Conservation (phyloP, 2,888 invertebrate species). For the Sinelater perroti region DNA sequence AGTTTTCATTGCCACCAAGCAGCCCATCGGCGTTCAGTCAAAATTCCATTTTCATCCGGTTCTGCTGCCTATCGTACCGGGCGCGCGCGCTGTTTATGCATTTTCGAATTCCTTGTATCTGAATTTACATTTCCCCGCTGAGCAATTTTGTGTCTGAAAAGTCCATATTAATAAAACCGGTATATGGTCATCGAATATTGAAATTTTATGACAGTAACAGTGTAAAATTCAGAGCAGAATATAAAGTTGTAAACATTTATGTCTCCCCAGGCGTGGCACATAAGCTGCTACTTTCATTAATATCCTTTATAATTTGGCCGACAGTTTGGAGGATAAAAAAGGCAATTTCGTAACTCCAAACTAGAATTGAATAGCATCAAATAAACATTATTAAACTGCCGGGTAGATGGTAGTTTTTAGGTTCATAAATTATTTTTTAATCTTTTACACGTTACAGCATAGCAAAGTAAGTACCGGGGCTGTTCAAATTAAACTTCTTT, state of each 20-base stretch:
- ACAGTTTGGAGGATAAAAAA: constrained; percentile 33
- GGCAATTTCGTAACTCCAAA: no score
- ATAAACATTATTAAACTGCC: no score
- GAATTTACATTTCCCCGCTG: constrained; percentile 43
- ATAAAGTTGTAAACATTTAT: constrained; percentile 41
- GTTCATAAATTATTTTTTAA: no score
- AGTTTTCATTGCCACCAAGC: no score
- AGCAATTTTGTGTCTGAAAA: constrained; percentile 43
- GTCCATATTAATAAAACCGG: constrained; percentile 46
- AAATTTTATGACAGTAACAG: constrained; percentile 52
- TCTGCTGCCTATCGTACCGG: no score
- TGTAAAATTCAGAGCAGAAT: constrained; percentile 49
- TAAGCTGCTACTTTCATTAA: constrained; percentile 37
- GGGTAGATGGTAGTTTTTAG: no score
- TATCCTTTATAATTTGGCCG: constrained; percentile 33
- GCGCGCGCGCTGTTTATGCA: constrained; percentile 25
- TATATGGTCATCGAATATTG: constrained; percentile 49
- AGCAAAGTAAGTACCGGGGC: no score
- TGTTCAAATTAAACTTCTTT: no score
- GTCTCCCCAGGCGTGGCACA: constrained; percentile 35
- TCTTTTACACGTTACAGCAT: no score
- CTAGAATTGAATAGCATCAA: no score
- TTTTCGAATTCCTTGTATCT: constrained; percentile 40
- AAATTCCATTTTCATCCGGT: constrained; percentile 18
- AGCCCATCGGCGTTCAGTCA: constrained; percentile 1